Evolutionary conservation across 2,113 vertebrate species (phyloP).

Genomic region (Verasper variegatus): DNA sequence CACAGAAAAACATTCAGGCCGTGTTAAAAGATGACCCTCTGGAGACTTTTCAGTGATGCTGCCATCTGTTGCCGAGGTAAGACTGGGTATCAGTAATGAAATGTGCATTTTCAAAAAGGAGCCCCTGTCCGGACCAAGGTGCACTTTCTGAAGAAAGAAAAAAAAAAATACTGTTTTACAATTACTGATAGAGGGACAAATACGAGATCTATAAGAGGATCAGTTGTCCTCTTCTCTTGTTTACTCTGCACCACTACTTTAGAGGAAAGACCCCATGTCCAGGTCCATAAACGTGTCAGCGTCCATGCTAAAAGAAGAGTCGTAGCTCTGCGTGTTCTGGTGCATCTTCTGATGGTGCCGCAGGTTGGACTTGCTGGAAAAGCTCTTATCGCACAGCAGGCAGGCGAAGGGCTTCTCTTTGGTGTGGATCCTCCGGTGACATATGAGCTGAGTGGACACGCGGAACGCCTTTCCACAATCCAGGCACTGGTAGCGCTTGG

Average conservation of each 20-base stretch:
- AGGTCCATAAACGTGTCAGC: constrained; percentile 83
- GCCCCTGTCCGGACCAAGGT: constrained; percentile 31
- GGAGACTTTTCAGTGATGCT: neutral
- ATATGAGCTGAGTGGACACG: constrained; percentile 84
- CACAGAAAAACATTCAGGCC: constrained; percentile 47
- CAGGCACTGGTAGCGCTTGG: constrained; percentile 88
- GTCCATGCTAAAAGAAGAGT: constrained; percentile 83
- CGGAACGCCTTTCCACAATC: constrained; percentile 87
- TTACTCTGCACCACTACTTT: constrained; percentile 32
- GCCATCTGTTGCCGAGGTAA: constrained; percentile 46
- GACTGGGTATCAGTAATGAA: constrained; percentile 49
- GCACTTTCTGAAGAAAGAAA: constrained; percentile 42
- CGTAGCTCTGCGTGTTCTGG: constrained; percentile 80
- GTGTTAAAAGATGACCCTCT: constrained; percentile 21
- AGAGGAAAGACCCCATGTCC: constrained; percentile 80
- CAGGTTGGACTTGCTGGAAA: constrained; percentile 85
- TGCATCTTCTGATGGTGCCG: constrained; percentile 88
- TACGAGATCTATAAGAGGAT: constrained; percentile 44
- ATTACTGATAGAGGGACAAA: constrained; percentile 72
- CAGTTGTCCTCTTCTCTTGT: constrained; percentile 29
- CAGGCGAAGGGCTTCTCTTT: constrained; percentile 85
- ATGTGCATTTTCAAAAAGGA: constrained; percentile 31
- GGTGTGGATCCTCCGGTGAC: constrained; percentile 84
- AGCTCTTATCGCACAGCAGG: constrained; percentile 80
- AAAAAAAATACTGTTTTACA: constrained; percentile 70